Evolutionary conservation across 92 coral and sea anemone species (phyloP), one percentile per base, ranked within the genome.

Genomic region (Palythoa grandis): DNA sequence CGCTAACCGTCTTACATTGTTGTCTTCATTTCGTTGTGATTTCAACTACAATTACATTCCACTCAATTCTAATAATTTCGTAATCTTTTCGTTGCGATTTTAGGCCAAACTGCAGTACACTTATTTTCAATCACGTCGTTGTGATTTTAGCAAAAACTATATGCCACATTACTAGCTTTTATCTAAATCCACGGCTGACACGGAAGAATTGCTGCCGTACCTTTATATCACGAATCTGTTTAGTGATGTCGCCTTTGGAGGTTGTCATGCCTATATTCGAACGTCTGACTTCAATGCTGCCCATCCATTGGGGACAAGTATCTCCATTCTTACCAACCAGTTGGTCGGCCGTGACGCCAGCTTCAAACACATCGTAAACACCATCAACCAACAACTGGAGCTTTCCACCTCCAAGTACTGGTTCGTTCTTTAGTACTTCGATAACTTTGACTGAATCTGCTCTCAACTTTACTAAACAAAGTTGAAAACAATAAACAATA

Each of bases 391-490:
- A 11, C 39, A 70, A 14, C 7, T 70, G 74, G 6, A 70, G 74
- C 25, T 8, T 1, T 22, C 74, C 74, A 16, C 48, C 48, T 22
- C 74, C 37, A 1, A 70, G 15, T 29, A 24, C 74, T 15, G 25
- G 48, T 70, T 25, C 43, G 5, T 70, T 29, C 16, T 15, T 35
- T 2, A 29, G 9, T 40, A 70, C 74, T 35, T 70, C 11, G 19
- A 3, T 12, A 37, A 70, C 39, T 37, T 11, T n/a, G 43, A 70
- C 25, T 2, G 11, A 14, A 7, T 25, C 7, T 70, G 4, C 11
- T 70, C 74, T 24, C 74, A 70, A 40, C 25, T 70, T 29, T 12
- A 70, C 74, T 70, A 35, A 35, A 70, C 70, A 65, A 7, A n/a
- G 17, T 9, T 9, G 1, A 65, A 13, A 5, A 65, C 3, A 25